Conservation (phyloP, 2,797 vertebrate genomes). For the Emys orbicularis region DNA sequence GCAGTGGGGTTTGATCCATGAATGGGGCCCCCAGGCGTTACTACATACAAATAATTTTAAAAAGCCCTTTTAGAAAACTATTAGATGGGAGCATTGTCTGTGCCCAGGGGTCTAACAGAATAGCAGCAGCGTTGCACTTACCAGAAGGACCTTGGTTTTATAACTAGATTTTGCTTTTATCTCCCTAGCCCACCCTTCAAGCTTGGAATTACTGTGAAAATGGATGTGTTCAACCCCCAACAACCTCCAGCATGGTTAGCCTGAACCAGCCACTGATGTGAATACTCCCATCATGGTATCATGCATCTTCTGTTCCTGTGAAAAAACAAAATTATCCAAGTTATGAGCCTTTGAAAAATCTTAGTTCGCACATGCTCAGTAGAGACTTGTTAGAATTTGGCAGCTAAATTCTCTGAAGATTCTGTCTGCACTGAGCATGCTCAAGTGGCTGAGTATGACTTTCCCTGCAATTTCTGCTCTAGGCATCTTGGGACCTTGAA, state of each 20-base stretch:
- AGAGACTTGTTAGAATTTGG: neutral
- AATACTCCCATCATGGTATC: neutral
- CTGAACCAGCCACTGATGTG: neutral
- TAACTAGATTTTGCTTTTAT: neutral
- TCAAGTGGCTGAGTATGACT: neutral
- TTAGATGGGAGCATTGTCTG: neutral
- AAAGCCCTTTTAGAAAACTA: neutral
- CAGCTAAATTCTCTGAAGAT: neutral
- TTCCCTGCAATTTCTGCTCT: neutral
- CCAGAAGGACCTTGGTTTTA: neutral
- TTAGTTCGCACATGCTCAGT: neutral
- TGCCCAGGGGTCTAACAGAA: fast-evolving
- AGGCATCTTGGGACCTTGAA: neutral
- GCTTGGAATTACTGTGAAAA: neutral
- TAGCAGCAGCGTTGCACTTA: neutral
- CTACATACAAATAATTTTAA: neutral
- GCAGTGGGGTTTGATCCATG: neutral
- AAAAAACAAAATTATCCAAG: neutral
- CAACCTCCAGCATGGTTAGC: neutral
- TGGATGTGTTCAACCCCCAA: neutral
- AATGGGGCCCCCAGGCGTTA: neutral
- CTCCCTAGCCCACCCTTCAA: neutral
- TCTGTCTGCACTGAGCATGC: neutral
- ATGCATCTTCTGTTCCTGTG: neutral
- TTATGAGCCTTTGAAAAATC: neutral